Percentiles rank a stretch among this genome's conserved stretches.
phyloP scores from a whole-genome alignment of 1,140 invertebrate species.

The Trachymyrmex cornetzi region DNA sequence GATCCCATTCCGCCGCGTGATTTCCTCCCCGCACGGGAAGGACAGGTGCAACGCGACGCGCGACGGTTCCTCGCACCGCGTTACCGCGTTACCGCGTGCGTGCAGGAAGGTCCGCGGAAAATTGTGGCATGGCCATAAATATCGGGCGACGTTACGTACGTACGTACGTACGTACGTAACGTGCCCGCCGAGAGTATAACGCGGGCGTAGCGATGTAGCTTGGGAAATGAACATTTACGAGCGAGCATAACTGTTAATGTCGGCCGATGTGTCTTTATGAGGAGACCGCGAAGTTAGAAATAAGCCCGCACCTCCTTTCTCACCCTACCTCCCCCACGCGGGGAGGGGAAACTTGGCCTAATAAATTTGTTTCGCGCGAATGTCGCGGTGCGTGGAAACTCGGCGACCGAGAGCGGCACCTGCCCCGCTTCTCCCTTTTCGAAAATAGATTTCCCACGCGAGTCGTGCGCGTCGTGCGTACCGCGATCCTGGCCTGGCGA shows the following conservation, averaged over 20 bases:
- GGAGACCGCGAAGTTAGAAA: constrained; percentile 44
- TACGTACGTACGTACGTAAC: constrained; percentile 9
- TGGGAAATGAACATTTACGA: constrained; percentile 75
- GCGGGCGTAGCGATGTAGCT: constrained; percentile 7
- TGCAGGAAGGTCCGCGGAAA: constrained; percentile 53
- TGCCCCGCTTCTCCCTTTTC: neutral
- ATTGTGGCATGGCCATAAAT: constrained; percentile 69
- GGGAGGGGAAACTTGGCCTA: neutral
- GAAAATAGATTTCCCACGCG: neutral
- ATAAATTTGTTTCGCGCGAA: constrained; percentile 17
- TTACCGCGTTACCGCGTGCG: neutral
- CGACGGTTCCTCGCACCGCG: neutral
- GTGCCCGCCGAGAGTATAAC: constrained; percentile 32
- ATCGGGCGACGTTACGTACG: constrained; percentile 38
- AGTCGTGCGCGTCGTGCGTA: too few relatives aligned
- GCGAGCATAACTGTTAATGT: constrained; percentile 70
- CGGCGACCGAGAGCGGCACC: neutral
- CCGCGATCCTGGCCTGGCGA: constrained; percentile 17
- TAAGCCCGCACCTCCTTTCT: constrained; percentile 35
- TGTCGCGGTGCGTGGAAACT: constrained; percentile 34
- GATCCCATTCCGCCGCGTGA: constrained; percentile 53
- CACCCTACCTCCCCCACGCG: too few relatives aligned
- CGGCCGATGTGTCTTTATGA: constrained; percentile 70
- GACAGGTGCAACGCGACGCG: constrained; percentile 28
- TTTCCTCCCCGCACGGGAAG: constrained; percentile 23